Evolutionary conservation across 2,888 invertebrate genomes (phyloP).

Genomic region (Prenolepis imparis): DNA sequence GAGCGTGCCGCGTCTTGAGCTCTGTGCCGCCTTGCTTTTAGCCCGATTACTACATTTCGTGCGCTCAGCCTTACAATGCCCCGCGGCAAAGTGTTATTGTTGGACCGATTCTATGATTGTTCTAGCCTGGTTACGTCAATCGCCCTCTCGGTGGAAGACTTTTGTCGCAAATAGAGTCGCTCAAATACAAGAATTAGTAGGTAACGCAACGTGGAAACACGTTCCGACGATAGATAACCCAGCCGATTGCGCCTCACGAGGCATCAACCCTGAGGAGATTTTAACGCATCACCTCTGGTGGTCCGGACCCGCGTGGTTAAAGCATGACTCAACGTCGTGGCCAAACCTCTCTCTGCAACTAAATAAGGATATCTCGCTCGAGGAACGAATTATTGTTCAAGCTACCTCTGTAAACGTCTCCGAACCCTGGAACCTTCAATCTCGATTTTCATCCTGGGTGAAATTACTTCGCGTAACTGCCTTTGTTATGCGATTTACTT

Average conservation of each 20-base stretch:
- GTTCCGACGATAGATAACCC: not conserved
- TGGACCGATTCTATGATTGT: conserved; percentile 8
- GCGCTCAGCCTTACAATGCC: no score
- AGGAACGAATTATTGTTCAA: not conserved
- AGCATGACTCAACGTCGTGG: no score
- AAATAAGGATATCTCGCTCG: not conserved
- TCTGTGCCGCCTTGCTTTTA: not conserved
- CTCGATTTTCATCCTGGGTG: not conserved
- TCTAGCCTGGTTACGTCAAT: not conserved
- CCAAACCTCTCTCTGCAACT: no score
- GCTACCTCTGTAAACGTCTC: no score
- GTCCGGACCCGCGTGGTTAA: not conserved
- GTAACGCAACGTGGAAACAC: not conserved
- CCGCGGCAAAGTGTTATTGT: not conserved
- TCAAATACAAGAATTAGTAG: not conserved
- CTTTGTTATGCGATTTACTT: not conserved
- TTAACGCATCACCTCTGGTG: not conserved
- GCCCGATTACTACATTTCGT: no score
- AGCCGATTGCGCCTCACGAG: conserved; percentile 9
- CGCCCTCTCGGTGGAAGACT: not conserved
- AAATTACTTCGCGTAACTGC: not conserved
- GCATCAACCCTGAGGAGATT: not conserved
- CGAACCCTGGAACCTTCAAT: not conserved
- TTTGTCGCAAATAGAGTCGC: conserved; percentile 5
- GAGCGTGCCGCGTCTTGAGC: not conserved